Evolutionary conservation across 2,113 vertebrate genomes (phyloP).

Genomic region (Artemisiospiza belli): DNA sequence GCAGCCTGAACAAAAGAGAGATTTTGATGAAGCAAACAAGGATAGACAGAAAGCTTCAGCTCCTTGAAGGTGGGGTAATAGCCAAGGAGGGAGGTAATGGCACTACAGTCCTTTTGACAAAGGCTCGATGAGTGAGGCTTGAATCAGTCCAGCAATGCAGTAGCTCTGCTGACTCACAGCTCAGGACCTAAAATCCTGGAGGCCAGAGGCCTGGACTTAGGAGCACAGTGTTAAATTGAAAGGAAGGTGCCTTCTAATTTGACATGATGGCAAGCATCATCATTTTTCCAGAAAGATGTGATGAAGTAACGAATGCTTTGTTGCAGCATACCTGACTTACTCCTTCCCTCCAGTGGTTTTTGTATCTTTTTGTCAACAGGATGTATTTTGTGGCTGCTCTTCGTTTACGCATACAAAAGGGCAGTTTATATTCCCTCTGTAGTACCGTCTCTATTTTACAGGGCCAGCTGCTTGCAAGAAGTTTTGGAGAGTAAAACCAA

Average conservation of each 20-base stretch:
- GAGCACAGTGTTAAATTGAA: not conserved
- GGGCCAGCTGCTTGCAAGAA: not conserved
- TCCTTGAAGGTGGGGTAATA: not conserved
- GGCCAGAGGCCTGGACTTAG: not conserved
- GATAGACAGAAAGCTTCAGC: not conserved
- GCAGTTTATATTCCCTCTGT: not conserved
- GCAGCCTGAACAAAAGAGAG: not conserved
- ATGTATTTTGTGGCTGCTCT: slow-evolving; percentile 30
- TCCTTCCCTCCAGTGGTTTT: not conserved
- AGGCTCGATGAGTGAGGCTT: not conserved
- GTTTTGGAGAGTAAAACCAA: not conserved
- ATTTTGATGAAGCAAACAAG: not conserved
- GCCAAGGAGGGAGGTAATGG: not conserved
- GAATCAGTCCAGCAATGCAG: not conserved
- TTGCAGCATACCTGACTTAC: not conserved
- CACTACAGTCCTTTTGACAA: not conserved
- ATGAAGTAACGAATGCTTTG: not conserved
- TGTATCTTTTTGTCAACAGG: not conserved
- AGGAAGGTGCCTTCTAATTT: slow-evolving; percentile 36
- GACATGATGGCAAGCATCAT: not conserved
- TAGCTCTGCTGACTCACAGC: slow-evolving; percentile 24
- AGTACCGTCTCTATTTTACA: not conserved
- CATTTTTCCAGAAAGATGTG: not conserved
- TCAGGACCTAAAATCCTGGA: slow-evolving; percentile 11
- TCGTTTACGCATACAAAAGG: not conserved